phyloP scores from a whole-genome alignment of 2,888 invertebrate species.

The Idaea straminata region DNA sequence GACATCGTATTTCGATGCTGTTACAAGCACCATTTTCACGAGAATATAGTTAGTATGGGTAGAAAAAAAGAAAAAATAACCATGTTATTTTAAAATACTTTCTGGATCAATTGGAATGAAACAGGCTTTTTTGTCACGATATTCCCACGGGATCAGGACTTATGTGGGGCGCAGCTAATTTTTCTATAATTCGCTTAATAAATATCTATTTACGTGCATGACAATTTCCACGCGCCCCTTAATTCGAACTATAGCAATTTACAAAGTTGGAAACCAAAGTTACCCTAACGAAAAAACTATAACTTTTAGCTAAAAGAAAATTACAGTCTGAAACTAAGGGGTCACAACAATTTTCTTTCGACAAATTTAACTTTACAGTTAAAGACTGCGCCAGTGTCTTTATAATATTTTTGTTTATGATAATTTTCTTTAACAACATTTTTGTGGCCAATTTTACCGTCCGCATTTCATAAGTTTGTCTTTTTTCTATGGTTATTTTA shows the following conservation, averaged over 20 bases:
- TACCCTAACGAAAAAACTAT: neutral
- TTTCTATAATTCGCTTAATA: neutral
- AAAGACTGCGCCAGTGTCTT: neutral
- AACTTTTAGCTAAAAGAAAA: neutral
- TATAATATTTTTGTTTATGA: neutral
- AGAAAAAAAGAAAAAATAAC: too few species aligned
- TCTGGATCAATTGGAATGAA: too few species aligned
- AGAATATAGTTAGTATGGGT: too few species aligned
- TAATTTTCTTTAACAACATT: neutral
- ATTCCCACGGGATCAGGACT: neutral
- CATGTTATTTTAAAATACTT: too few species aligned
- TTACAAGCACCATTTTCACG: too few species aligned
- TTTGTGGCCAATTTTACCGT: neutral
- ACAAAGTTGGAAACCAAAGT: neutral
- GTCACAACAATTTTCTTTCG: neutral
- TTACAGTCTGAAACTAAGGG: neutral
- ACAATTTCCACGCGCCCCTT: neutral
- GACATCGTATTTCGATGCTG: too few species aligned
- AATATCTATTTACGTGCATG: neutral
- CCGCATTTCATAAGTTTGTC: neutral
- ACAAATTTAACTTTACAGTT: neutral
- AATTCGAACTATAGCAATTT: neutral
- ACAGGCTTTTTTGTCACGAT: neutral
- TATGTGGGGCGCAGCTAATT: neutral
- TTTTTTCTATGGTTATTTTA: neutral